Evolutionary conservation across 2,797 vertebrate genomes (phyloP).

Genomic region (Sphaeramia orbicularis): DNA sequence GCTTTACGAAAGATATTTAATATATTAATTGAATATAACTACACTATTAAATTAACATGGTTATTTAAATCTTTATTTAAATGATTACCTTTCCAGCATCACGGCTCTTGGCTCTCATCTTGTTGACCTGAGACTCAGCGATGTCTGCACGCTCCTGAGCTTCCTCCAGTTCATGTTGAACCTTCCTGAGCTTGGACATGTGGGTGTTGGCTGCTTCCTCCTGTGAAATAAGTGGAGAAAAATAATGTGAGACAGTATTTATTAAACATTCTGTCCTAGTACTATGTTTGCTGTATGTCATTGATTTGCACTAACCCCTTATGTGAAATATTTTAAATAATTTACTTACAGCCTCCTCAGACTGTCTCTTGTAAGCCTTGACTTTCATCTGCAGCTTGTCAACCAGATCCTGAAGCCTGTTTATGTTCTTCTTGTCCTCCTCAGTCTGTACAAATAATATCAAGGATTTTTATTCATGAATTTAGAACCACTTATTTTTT

Average conservation of each 20-base stretch:
- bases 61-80: neutral
- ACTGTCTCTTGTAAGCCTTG: constrained; percentile 89
- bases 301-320: no score
- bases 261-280: no score
- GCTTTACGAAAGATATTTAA: neutral
- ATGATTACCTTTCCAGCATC: constrained; percentile 80
- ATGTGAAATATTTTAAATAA: constrained; percentile 1
- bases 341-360: constrained; percentile 60
- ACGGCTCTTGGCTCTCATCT: constrained; percentile 89
- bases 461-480: no score
- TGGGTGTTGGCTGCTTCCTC: constrained; percentile 7
- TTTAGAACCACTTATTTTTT: neutral
- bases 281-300: neutral
- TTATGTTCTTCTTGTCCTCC: constrained; percentile 92
- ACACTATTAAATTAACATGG: neutral
- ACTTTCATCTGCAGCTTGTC: constrained; percentile 93
- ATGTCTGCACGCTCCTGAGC: constrained; percentile 91
- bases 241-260: no score
- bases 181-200: neutral
- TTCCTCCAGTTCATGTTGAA: neutral
- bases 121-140: constrained; percentile 93
- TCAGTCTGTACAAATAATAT: constrained; percentile 75
- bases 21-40: neutral
- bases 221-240: constrained; percentile 16
- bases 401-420: constrained; percentile 90